Evolutionary conservation across 2,888 invertebrate genomes (phyloP).

Genomic region (Heteropelma amictum): DNA sequence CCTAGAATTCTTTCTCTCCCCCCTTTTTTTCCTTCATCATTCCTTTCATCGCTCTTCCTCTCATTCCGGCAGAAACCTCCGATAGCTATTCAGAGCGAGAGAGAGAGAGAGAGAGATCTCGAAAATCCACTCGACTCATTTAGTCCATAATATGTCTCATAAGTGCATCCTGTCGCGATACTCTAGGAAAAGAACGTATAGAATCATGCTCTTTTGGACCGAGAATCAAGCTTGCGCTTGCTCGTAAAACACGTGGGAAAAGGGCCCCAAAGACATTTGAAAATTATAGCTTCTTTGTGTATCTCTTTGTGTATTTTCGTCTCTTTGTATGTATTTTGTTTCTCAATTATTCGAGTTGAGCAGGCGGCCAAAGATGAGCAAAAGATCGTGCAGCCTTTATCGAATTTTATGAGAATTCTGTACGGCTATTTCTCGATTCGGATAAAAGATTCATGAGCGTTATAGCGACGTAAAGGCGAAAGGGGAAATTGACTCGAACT

Average conservation of each 20-base stretch:
- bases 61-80: background rate
- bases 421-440: too few species aligned
- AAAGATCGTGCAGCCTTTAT: too few species aligned
- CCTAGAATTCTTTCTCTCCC: constrained; percentile 4
- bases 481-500: too few species aligned
- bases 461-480: too few species aligned
- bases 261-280: background rate
- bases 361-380: too few species aligned
- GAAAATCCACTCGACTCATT: constrained; percentile 35
- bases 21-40: background rate
- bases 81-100: background rate
- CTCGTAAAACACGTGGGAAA: background rate
- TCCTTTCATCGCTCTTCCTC: constrained; percentile 8
- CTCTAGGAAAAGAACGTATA: background rate
- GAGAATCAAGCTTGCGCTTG: background rate
- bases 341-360: too few species aligned
- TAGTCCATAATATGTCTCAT: background rate
- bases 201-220: constrained; percentile 1
- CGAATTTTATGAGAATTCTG: too few species aligned
- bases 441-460: too few species aligned
- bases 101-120: constrained; percentile 35
- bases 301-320: background rate
- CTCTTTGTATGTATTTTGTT: too few species aligned
- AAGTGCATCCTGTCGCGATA: background rate
- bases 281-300: background rate